A percentile compares a stretch with the other conserved stretches of the same genome.
These are phyloP conservation scores for Stomatorhinus walkeri DNA, from an alignment of 2,797 vertebrate genomes.

Conservation along the genomic window DNA sequence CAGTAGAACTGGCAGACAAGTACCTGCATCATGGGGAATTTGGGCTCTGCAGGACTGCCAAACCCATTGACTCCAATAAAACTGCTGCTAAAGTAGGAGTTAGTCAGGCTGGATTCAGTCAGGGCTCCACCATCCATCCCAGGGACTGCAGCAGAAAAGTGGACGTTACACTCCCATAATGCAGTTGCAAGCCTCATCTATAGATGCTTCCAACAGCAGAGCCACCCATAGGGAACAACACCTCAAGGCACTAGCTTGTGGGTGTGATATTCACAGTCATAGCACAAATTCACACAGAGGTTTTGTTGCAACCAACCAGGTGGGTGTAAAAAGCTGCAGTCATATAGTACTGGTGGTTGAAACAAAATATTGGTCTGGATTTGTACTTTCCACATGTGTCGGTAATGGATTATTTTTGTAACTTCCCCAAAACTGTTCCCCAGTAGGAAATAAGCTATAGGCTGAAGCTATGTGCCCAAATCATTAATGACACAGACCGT, in stretches of 20 bases:
- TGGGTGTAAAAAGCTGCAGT: background rate
- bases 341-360: background rate
- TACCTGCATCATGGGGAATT: slow-evolving; percentile 99
- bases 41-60: slow-evolving; percentile 91
- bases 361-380: background rate
- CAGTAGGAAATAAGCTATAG: background rate
- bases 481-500: background rate
- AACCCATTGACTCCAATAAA: slow-evolving; percentile 99
- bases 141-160: slow-evolving; percentile 66
- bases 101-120: slow-evolving; percentile 86
- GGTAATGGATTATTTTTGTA: background rate
- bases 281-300: too few species aligned
- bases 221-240: background rate
- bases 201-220: background rate
- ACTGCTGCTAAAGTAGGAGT: slow-evolving; percentile 99
- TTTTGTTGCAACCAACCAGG: background rate
- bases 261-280: background rate
- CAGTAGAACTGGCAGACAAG: background rate
- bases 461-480: background rate
- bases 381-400: background rate
- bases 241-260: background rate
- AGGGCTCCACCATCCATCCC: slow-evolving; percentile 83
- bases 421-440: background rate
- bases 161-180: background rate
- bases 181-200: background rate